Conservation (phyloP, 92 coral and sea anemone genomes). For the Phenganax marumi region DNA sequence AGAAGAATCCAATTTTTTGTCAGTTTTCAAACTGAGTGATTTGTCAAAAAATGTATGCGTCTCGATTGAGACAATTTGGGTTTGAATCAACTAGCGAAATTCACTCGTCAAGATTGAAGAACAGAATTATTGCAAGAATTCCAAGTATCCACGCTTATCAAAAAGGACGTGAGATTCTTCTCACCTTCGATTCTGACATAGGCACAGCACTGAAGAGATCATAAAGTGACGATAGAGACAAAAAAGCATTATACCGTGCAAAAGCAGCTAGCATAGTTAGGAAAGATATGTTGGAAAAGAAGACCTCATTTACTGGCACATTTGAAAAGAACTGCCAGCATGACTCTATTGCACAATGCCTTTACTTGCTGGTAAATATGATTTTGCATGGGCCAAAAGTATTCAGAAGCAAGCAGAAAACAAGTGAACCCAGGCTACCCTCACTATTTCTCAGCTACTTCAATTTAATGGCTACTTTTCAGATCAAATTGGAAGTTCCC, state of each 20-base stretch:
- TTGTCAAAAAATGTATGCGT: constrained; percentile 35
- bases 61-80: constrained; percentile 2
- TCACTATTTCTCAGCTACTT: constrained; percentile 59
- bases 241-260: constrained; percentile 57
- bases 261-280: constrained; percentile 64
- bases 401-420: constrained; percentile 50
- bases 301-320: constrained; percentile 43
- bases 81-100: constrained; percentile 14
- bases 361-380: constrained; percentile 55
- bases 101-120: constrained; percentile 10
- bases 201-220: constrained; percentile 48
- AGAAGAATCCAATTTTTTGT: constrained; percentile 14
- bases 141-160: constrained; percentile 23
- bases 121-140: constrained; percentile 15
- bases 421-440: constrained; percentile 51
- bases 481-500: constrained; percentile 41
- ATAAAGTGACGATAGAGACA: constrained; percentile 41
- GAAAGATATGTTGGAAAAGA: constrained; percentile 48
- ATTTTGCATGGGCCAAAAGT: constrained; percentile 65
- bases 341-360: constrained; percentile 56
- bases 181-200: constrained; percentile 28
- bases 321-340: constrained; percentile 56
- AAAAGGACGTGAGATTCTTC: constrained; percentile 16
- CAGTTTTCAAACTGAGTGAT: constrained; percentile 35
- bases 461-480: constrained; percentile 41